These are phyloP conservation scores for Tenthredo notha DNA, from an alignment of 2,888 invertebrate species.

Conservation along the genomic window DNA sequence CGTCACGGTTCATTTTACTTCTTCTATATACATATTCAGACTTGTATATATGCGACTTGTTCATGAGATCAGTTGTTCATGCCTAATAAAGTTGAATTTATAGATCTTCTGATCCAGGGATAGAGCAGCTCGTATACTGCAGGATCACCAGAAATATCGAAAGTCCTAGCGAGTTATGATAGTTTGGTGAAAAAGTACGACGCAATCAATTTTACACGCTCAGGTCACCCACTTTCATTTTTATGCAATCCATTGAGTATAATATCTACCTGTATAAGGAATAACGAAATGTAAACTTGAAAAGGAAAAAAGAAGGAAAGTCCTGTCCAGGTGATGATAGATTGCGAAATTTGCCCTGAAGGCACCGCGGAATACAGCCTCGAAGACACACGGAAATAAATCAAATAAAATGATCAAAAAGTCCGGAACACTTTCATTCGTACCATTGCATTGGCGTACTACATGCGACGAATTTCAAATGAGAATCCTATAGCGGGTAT, in stretches of 20 bases:
- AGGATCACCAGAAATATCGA: not conserved
- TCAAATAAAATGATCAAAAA: not conserved
- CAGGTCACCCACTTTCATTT: conserved; percentile 48
- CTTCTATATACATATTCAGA: not conserved
- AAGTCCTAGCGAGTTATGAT: not conserved
- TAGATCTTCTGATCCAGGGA: not conserved
- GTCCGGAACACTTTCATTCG: conserved; percentile 36
- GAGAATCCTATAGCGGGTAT: not conserved
- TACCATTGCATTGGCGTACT: conserved; percentile 32
- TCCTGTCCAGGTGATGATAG: not conserved
- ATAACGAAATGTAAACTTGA: not conserved
- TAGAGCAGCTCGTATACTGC: not conserved
- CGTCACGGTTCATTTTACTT: not conserved
- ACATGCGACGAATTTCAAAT: not conserved
- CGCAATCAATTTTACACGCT: conserved; percentile 11
- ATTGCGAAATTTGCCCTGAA: conserved; percentile 35
- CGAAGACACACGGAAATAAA: conserved; percentile 7
- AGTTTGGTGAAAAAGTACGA: not conserved
- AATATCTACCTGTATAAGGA: not conserved
- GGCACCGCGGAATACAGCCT: not conserved
- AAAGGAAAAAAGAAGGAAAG: conserved; percentile 14
- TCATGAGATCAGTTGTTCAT: not conserved
- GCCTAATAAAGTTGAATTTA: not conserved
- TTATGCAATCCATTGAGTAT: conserved; percentile 39
- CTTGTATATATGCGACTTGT: not conserved